Base-by-base conservation (phyloP, 1,140 invertebrate species). In the Carposina sasakii region DNA sequence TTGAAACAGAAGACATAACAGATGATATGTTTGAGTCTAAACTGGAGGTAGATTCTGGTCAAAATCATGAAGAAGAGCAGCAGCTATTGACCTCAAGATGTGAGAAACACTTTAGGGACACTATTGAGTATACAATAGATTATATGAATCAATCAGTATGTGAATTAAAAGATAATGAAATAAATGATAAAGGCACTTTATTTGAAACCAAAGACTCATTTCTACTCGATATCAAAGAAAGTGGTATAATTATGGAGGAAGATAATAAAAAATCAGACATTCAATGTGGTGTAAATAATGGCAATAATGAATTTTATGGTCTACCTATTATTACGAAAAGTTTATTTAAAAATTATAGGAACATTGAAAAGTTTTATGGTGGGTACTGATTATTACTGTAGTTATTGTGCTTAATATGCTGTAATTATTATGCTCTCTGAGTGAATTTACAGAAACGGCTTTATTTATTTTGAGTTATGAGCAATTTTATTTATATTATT, bases 331-430 rank as follows among this genome's bases (percentile, higher is more conserved):
- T 69, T 8, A 63, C 71, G 1, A 76, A 70, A 54, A 69, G 53
- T 36, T 65, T 81, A 45, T 82, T 82, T 55, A 81, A 81, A 45
- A 67, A 59, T 37, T 81, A 70, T 53, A 70, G 76, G 42, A 83
- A 77, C 52, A 81, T 83, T 43, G 79, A 83, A 41, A 81, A 71
- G 37, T 77, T 83, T 57, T 83, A 83, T 75, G 79, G 79, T 83
- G 49, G 61, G 68, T 64, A 16, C 16, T 30, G n/a, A n/a, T n/a
- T n/a, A n/a, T n/a, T n/a, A n/a, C n/a, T n/a, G n/a, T n/a, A n/a
- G n/a, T n/a, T n/a, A n/a, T n/a, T n/a, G n/a, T n/a, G n/a, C n/a
- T n/a, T n/a, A n/a, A n/a, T n/a, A n/a, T n/a, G n/a, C n/a, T n/a
- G n/a, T n/a, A n/a, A n/a, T n/a, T n/a, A n/a, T n/a, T n/a, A n/a